Conservation (phyloP, 1,140 invertebrate genomes). For the Lordiphosa clarofinis region DNA sequence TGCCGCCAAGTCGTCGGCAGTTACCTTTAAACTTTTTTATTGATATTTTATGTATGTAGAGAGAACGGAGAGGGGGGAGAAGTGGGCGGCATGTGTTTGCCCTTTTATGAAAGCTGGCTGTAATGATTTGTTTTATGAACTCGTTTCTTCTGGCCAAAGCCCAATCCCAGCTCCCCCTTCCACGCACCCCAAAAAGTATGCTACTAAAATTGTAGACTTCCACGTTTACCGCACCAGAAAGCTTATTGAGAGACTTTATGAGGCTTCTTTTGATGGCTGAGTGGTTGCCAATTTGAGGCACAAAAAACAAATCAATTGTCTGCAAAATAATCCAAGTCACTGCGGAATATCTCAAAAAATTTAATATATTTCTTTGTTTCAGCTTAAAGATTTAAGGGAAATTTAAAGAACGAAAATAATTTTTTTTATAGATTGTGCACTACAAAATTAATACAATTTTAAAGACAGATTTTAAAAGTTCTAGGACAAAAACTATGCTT, state of each 20-base stretch:
- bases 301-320: background rate
- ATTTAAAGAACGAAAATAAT: too few species aligned
- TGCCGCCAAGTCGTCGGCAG: conserved; percentile 55
- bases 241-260: conserved; percentile 11
- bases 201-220: conserved; percentile 10
- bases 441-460: too few species aligned
- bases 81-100: conserved; percentile 22
- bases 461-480: too few species aligned
- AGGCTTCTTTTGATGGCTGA: conserved; percentile 1
- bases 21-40: conserved; percentile 77
- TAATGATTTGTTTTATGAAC: conserved; percentile 77
- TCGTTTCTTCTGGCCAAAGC: conserved; percentile 30
- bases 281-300: too few species aligned
- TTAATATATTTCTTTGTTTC: too few species aligned
- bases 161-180: background rate
- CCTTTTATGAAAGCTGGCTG: conserved; percentile 64
- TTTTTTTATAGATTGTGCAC: too few species aligned
- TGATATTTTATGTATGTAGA: conserved; percentile 74
- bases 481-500: too few species aligned
- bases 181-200: conserved; percentile 1
- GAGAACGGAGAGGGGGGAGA: conserved; percentile 7
- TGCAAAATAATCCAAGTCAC: conserved; percentile 12
- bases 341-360: background rate
- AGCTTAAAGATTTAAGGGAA: too few species aligned
- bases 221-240: conserved; percentile 1